These are phyloP conservation scores for Cirrhinus mrigala DNA, from an alignment of 2,797 vertebrate species.

Conservation along the genomic window DNA sequence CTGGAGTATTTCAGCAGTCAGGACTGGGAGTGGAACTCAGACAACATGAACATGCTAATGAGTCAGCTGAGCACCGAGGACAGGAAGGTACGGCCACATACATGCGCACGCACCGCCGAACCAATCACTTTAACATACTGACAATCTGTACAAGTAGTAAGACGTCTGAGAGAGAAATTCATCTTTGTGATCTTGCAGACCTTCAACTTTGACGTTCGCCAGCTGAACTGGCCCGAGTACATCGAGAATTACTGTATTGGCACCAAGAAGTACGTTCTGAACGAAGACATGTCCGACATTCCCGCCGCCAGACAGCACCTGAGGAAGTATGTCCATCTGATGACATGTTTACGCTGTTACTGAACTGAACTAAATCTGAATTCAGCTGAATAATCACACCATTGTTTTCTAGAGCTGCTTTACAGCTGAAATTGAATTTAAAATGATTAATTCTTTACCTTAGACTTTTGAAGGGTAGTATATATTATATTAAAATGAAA, in stretches of 20 bases:
- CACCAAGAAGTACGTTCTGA: constrained; percentile 94
- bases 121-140: neutral
- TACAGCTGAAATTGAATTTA: no score
- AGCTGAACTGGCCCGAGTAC: constrained; percentile 96
- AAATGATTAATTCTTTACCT: no score
- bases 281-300: constrained; percentile 95
- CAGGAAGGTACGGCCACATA: constrained; percentile 79
- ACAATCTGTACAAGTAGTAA: neutral
- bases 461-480: neutral
- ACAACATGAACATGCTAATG: constrained; percentile 92
- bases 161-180: neutral
- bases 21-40: constrained; percentile 94
- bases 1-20: constrained; percentile 92
- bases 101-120: neutral
- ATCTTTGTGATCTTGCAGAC: constrained; percentile 73
- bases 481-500: neutral
- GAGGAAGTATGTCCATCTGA: constrained; percentile 84
- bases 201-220: constrained; percentile 95
- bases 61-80: constrained; percentile 88
- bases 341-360: neutral
- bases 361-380: no score
- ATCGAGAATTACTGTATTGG: constrained; percentile 95
- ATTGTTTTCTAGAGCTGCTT: neutral
- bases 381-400: neutral
- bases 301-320: constrained; percentile 91